phyloP scores from a whole-genome alignment of 2,113 vertebrate species.

The Ammodytes marinus region DNA sequence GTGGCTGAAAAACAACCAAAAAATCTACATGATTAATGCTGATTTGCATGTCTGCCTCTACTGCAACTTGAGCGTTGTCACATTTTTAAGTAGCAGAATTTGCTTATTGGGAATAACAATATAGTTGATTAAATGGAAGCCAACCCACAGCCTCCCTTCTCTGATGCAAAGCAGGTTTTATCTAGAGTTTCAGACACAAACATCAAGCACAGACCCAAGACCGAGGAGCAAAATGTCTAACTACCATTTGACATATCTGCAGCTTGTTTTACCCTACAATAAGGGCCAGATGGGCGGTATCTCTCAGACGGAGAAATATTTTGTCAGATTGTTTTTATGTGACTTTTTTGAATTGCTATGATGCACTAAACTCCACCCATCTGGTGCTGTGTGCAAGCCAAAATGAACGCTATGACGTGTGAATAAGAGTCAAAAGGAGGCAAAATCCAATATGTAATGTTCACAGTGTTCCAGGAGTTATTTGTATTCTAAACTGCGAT shows the following conservation, averaged over 20 bases:
- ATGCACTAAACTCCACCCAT: constrained; percentile 35
- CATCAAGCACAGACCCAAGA: background rate
- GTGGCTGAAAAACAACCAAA: constrained; percentile 67
- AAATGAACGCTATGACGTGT: constrained; percentile 41
- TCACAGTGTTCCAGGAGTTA: constrained; percentile 10
- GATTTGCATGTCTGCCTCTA: constrained; percentile 40
- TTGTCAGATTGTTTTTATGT: background rate
- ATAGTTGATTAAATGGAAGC: constrained; percentile 21
- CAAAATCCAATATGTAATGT: constrained; percentile 9
- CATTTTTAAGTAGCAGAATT: constrained; percentile 31
- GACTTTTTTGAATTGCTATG: constrained; percentile 18
- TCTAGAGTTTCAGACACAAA: constrained; percentile 27
- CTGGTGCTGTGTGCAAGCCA: constrained; percentile 25
- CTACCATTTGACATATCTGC: constrained; percentile 1
- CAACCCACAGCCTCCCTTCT: background rate
- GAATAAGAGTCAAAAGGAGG: constrained; percentile 6
- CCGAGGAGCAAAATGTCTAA: background rate
- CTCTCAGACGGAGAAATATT: constrained; percentile 13
- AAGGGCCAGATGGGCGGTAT: background rate
- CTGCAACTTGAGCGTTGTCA: constrained; percentile 22
- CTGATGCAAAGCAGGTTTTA: constrained; percentile 8
- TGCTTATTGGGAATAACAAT: constrained; percentile 7
- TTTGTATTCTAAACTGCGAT: background rate
- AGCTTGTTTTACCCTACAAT: background rate
- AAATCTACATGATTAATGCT: constrained; percentile 74